A percentile compares a stretch with the other conserved stretches of the same genome.
Evolutionary conservation across 2,888 invertebrate genomes (phyloP).

Genomic region (Zeuzera pyrina): DNA sequence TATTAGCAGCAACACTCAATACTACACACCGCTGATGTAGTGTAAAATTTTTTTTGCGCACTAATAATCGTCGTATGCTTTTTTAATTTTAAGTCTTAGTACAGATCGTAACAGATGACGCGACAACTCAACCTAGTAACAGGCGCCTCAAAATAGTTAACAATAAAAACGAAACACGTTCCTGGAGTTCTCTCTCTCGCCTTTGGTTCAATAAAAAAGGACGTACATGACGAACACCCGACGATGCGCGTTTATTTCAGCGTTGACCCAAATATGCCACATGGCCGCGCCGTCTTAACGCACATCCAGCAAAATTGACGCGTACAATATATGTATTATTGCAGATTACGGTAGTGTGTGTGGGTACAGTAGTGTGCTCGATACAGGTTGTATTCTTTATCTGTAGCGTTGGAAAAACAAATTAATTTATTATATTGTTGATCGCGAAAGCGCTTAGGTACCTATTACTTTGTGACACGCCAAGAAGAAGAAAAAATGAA

Average conservation of each 20-base stretch:
- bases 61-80: too few relatives aligned
- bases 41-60: too few relatives aligned
- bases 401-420: slow-evolving; percentile 1
- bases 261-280: slow-evolving; percentile 64
- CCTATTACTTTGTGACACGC: too few relatives aligned
- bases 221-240: slow-evolving; percentile 24
- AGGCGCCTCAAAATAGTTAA: slow-evolving; percentile 25
- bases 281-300: slow-evolving; percentile 48
- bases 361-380: slow-evolving; percentile 15
- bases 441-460: too few relatives aligned
- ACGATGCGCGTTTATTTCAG: slow-evolving; percentile 49
- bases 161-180: slow-evolving; percentile 25
- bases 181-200: slow-evolving; percentile 25
- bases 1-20: too few relatives aligned
- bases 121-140: too few relatives aligned
- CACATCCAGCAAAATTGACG: slow-evolving; percentile 28
- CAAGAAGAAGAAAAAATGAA: too few relatives aligned
- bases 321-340: slow-evolving; percentile 1
- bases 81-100: too few relatives aligned
- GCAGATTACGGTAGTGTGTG: slow-evolving; percentile 18
- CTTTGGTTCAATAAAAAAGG: slow-evolving; percentile 29
- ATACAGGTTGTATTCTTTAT: slow-evolving; percentile 27
- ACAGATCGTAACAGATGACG: too few relatives aligned
- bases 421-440: too few relatives aligned
- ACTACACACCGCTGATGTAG: too few relatives aligned